Conservation (phyloP, 37 sponge, comb jelly and placozoan species). For the Bolinopsis microptera region DNA sequence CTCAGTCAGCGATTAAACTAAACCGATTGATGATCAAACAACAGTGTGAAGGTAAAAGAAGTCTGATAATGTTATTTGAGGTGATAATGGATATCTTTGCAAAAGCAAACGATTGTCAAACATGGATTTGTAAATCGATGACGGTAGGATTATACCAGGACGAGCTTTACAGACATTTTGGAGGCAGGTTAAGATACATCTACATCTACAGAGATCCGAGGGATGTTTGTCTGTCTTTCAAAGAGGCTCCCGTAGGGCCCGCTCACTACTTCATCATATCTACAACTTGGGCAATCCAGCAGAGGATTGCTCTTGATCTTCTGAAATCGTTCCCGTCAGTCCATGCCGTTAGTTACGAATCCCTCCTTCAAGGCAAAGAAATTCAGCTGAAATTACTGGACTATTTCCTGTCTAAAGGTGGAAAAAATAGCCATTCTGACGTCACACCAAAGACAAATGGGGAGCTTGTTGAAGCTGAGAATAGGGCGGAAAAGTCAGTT, state of each 20-base stretch:
- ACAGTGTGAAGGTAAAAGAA: background rate
- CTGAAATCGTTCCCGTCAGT: no score
- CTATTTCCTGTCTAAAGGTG: background rate
- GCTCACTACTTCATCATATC: background rate
- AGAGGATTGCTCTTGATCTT: background rate
- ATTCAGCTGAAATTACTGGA: background rate
- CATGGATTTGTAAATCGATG: background rate
- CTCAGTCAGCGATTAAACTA: background rate
- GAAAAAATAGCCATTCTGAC: background rate
- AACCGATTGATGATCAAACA: background rate
- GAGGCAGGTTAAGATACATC: background rate
- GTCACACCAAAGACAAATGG: no score
- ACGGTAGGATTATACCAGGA: background rate
- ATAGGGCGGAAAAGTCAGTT: no score
- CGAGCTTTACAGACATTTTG: background rate
- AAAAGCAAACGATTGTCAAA: background rate
- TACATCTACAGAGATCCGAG: background rate
- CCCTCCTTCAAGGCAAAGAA: background rate
- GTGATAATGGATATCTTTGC: background rate
- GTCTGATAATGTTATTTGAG: background rate
- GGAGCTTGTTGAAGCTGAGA: no score
- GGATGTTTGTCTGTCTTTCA: background rate
- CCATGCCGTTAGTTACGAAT: background rate
- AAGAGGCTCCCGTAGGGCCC: background rate
- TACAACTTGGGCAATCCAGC: background rate